Evolutionary conservation across 2,888 invertebrate genomes (phyloP).

Genomic region (Muschampia plurimacula): DNA sequence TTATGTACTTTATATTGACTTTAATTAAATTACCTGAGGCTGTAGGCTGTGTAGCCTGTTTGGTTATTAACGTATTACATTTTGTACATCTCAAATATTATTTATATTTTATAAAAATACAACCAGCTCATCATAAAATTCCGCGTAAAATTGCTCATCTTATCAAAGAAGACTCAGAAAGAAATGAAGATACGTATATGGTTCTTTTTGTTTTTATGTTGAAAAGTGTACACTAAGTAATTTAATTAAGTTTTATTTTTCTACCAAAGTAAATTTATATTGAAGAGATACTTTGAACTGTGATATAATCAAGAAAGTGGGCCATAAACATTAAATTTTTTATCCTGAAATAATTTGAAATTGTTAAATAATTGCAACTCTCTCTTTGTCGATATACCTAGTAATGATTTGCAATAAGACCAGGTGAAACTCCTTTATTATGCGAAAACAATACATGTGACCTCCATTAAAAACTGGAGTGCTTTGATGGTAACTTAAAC

Average conservation of each 20-base stretch:
- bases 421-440: constrained; percentile 53
- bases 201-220: too few relatives aligned
- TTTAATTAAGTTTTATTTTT: too few relatives aligned
- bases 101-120: too few relatives aligned
- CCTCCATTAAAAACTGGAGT: constrained; percentile 32
- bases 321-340: constrained; percentile 4
- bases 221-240: too few relatives aligned
- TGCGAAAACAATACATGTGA: constrained; percentile 52
- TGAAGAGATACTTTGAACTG: not conserved
- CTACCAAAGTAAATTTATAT: too few relatives aligned
- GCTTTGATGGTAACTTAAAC: constrained; percentile 29
- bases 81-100: too few relatives aligned
- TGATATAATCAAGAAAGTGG: not conserved
- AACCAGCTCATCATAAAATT: too few relatives aligned
- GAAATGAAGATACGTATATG: too few relatives aligned
- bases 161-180: too few relatives aligned
- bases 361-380: constrained; percentile 32
- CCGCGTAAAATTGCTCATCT: too few relatives aligned
- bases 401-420: constrained; percentile 26
- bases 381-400: constrained; percentile 14
- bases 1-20: constrained; percentile 8
- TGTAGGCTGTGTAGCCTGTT: not conserved
- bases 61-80: not conserved
- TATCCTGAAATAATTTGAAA: constrained; percentile 12
- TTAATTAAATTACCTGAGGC: not conserved